Evolutionary conservation across 2,888 invertebrate species (phyloP), one percentile per base, ranked within the genome.

Genomic region (Hyles lineata): DNA sequence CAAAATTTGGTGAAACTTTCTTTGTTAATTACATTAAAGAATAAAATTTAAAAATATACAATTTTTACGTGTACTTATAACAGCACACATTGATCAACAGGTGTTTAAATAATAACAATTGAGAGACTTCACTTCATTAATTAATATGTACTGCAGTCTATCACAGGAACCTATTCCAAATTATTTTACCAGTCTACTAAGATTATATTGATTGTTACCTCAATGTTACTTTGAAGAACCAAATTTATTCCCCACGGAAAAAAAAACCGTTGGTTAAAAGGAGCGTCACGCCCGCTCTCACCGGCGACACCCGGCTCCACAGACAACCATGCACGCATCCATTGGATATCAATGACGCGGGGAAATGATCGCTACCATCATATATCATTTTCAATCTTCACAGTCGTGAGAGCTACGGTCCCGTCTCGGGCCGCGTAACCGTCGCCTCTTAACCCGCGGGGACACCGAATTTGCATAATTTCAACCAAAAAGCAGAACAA

Each of bases 401-500:
- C 8, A 32, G n/a, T 19, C 4, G 55, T 55, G 55, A 55, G 19
- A 55, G n/a, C 55, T 15, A 55, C 55, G 55, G 52, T 55, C 55
- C 55, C 55, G n/a, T n/a, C 19, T 8, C 55, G 55, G 55, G 55
- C 55, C 55, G 55, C 15, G 55, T 32, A 62, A 62, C 62, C 35
- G 62, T 62, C 55, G 43, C 50, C 4, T 23, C 23, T n/a, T 17
- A 11, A 25, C 25, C 50, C 43, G 67, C 21, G 50, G 80, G 78
- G 78, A 82, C 80, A 75, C 77, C 78, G 78, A 82, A 90, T 92
- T 91, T 86, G 84, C 90, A 92, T 92, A 91, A 92, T 91, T 90
- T 87, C 76, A 82, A 82, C 78, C 80, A 81, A 84, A 87, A 86
- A 79, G 76, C 63, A 87, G 83, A 90, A 87, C 89, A 90, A 90